phyloP scores from a whole-genome alignment of 35 echinoderm and acorn worm genomes.

The Heliocidaris erythrogramma region DNA sequence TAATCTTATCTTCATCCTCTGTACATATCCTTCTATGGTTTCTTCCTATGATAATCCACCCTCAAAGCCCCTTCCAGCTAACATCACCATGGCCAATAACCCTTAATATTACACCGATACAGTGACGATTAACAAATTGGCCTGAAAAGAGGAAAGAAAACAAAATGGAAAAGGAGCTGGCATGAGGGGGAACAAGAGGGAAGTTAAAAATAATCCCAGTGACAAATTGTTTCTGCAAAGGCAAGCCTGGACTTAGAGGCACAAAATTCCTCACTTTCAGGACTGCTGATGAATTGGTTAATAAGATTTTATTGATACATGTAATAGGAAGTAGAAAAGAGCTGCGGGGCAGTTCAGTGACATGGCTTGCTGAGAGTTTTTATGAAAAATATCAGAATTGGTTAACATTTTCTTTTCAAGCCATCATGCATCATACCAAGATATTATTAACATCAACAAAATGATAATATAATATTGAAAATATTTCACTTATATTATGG shows the following conservation, averaged over 20 bases:
- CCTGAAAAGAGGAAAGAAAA: background rate
- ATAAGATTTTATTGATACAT: background rate
- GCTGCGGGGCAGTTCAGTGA: background rate
- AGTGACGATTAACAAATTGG: background rate
- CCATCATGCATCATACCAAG: background rate
- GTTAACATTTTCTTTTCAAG: background rate
- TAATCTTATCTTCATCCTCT: background rate
- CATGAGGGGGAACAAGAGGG: background rate
- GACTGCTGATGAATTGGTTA: background rate
- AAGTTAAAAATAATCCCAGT: background rate
- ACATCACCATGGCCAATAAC: background rate
- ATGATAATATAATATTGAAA: no score
- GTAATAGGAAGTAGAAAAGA: background rate
- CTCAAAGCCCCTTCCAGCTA: background rate
- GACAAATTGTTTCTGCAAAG: background rate
- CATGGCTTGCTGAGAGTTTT: background rate
- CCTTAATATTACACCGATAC: background rate
- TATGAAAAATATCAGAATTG: background rate
- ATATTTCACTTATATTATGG: no score
- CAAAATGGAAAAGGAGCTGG: background rate
- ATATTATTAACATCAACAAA: no score
- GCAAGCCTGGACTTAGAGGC: background rate
- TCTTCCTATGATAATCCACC: background rate
- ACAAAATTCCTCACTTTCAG: background rate
- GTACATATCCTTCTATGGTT: background rate